Percentiles rank a stretch among this genome's conserved stretches.
These are phyloP conservation scores for Ostrea denselamellosa DNA, from an alignment of 1,140 invertebrate species.

Conservation along the genomic window DNA sequence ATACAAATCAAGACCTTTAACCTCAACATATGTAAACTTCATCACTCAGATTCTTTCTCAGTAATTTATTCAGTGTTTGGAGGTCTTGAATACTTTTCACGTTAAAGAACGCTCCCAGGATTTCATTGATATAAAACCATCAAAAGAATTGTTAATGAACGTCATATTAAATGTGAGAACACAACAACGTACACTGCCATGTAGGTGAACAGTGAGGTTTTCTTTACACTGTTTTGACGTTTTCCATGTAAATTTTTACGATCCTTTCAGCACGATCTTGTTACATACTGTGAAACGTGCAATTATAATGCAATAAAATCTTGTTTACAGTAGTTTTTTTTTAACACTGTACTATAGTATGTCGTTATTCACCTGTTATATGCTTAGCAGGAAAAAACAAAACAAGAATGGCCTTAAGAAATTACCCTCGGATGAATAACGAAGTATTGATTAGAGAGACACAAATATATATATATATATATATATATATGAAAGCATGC, in stretches of 20 bases:
- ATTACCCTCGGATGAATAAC: too few relatives aligned
- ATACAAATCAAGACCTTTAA: neutral
- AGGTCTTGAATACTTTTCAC: neutral
- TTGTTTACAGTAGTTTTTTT: slow-evolving; percentile 4
- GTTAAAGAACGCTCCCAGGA: neutral
- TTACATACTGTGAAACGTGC: neutral
- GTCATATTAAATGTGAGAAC: neutral
- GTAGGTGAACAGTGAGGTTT: too few relatives aligned
- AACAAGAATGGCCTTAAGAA: too few relatives aligned
- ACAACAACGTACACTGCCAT: neutral
- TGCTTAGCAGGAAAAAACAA: too few relatives aligned
- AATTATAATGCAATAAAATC: neutral
- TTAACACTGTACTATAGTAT: neutral
- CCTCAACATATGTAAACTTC: neutral
- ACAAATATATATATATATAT: too few relatives aligned
- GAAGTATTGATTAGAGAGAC: too few relatives aligned
- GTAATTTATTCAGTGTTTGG: neutral
- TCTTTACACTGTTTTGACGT: neutral
- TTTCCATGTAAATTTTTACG: neutral
- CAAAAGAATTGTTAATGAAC: slow-evolving; percentile 11
- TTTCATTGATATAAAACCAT: slow-evolving; percentile 33
- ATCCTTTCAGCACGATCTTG: neutral
- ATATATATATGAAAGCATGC: too few relatives aligned
- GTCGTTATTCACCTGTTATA: neutral
- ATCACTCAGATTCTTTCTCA: neutral